Percentiles rank a stretch among this genome's conserved stretches.
Conservation (phyloP, 2,797 vertebrate genomes). For the Thaleichthys pacificus region DNA sequence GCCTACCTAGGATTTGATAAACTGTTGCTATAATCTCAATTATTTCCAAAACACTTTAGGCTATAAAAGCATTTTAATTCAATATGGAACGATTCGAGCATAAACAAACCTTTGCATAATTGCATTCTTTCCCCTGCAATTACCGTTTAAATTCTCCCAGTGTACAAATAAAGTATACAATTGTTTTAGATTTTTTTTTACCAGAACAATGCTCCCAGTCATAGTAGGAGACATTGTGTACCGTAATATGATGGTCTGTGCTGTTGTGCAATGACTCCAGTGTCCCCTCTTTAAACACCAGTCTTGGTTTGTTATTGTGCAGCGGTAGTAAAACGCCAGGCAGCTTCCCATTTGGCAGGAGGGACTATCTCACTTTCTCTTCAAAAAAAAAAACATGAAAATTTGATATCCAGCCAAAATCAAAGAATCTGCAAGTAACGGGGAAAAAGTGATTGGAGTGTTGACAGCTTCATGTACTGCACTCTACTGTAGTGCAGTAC, state of each 20-base stretch:
- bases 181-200: conserved; percentile 6
- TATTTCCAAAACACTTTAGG: conserved; percentile 41
- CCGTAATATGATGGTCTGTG: conserved; percentile 29
- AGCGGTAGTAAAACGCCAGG: conserved; percentile 51
- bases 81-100: conserved; percentile 31
- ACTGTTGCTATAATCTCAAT: conserved; percentile 37
- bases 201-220: conserved; percentile 20
- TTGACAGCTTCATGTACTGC: not conserved
- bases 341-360: conserved; percentile 38
- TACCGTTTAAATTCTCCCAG: conserved; percentile 39
- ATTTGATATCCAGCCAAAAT: conserved; percentile 40
- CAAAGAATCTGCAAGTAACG: conserved; percentile 45
- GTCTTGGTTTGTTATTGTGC: conserved; percentile 17
- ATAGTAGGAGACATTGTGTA: conserved; percentile 19
- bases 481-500: not conserved
- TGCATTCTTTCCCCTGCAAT: conserved; percentile 39
- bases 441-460: too few species aligned
- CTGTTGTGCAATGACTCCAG: conserved; percentile 34
- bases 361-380: conserved; percentile 8
- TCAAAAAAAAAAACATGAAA: conserved; percentile 26
- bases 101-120: conserved; percentile 44
- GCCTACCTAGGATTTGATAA: conserved; percentile 39
- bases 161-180: conserved; percentile 50
- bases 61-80: conserved; percentile 41
- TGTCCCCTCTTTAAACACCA: conserved; percentile 35